Conservation (phyloP, 2,797 vertebrate genomes). For the Apodemus agrarius region DNA sequence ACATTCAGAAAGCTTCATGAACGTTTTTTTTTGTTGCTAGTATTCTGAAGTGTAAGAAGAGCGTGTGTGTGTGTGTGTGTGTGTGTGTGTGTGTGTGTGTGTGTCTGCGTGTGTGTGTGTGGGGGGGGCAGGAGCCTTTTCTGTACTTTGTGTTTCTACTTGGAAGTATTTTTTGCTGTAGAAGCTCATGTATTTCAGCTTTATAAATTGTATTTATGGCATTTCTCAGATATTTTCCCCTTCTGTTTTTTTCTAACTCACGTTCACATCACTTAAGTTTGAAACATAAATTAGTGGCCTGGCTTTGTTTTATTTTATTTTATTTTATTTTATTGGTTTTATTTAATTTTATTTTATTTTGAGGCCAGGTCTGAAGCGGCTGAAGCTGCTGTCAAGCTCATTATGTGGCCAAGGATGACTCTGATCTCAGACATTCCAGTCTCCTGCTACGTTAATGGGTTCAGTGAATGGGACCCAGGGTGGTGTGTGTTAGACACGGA, state of each 20-base stretch:
- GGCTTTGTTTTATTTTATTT: background rate
- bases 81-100: too few species aligned
- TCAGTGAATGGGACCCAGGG: too few species aligned
- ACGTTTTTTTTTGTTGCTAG: background rate
- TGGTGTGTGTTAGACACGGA: background rate
- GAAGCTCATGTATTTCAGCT: background rate
- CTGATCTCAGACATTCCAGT: background rate
- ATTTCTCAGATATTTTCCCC: constrained; percentile 25
- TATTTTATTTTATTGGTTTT: too few species aligned
- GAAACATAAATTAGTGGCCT: background rate
- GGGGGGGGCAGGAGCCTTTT: background rate
- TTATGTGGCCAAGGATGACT: too few species aligned
- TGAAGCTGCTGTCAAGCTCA: too few species aligned
- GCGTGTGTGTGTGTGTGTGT: too few species aligned
- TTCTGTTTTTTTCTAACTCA: background rate
- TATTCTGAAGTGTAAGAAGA: constrained; percentile 10
- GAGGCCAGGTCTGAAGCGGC: background rate
- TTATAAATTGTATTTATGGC: background rate
- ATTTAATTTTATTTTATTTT: background rate
- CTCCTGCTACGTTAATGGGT: too few species aligned
- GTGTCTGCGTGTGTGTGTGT: too few species aligned
- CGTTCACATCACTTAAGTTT: constrained; percentile 17
- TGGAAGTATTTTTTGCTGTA: background rate
- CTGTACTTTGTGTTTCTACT: background rate
- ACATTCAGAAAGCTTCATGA: background rate